Base-by-base conservation (phyloP, 1,140 invertebrate genomes). In the Pectinophora gossypiella region DNA sequence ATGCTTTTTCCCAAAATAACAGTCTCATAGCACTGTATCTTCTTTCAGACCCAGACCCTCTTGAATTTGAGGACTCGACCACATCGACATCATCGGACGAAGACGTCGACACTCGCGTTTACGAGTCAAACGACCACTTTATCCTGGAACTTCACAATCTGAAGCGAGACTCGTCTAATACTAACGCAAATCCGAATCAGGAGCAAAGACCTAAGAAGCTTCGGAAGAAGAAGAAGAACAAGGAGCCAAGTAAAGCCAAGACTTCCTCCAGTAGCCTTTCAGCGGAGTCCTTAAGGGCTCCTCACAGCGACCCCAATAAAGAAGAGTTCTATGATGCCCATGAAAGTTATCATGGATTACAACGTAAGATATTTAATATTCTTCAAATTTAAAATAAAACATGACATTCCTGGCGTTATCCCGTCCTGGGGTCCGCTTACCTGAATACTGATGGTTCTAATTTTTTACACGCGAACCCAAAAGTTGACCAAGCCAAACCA, bases 241-340 rank as follows among this genome's bases (percentile, higher is more conserved):
- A 44, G 19, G 10, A 10, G 15, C 1, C 12, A 3, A 20, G 10
- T 7, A 44, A 44, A 21, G 5, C 5, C 2, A 10, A 1, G 19
- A 4, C 7, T 0, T 61, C 64, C 9, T 60, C 68, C 1, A 68
- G 67, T 19, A 68, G 19, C 13, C 13, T 50, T 10, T 69, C 74
- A 6, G 73, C 67, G 9, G 40, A 20, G 10, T 57, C 56, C 5
- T 21, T 58, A 6, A 16, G 6, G 3, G 19, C 36, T 53, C 5
- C 59, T 59, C 5, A 44, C 53, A 23, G 19, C n/a, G 60, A 60
- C 0, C 19, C 38, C 5, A 42, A 43, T n/a, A 72, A 69, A 50
- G 78, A 82, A 48, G 60, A 79, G 23, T 82, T 76, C 38, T 82
- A 68, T 56, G 78, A 82, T 58, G 78, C 78, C 4, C 67, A 58